Evolutionary conservation across 92 coral and sea anemone species (phyloP).

Genomic region (Isaurus tuberculatus): DNA sequence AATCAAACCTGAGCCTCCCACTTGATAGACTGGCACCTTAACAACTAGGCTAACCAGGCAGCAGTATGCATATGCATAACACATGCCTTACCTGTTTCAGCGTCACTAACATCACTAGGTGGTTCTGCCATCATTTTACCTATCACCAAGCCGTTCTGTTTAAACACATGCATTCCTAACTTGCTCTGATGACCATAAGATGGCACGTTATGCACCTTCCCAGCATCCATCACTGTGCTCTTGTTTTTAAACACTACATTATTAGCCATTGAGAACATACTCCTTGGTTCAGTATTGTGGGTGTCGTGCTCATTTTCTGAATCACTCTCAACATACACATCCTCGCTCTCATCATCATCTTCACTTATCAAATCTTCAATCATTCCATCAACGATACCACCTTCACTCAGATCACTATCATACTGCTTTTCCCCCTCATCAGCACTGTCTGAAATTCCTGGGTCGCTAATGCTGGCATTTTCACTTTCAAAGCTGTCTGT

Average conservation of each 20-base stretch:
- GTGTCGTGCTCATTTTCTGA: slow-evolving; percentile 69
- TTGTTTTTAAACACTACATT: slow-evolving; percentile 26
- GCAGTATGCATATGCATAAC: neutral
- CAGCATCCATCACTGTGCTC: slow-evolving; percentile 56
- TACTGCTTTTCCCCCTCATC: slow-evolving; percentile 54
- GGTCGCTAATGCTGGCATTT: slow-evolving; percentile 88
- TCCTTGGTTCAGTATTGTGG: slow-evolving; percentile 42
- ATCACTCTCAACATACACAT: slow-evolving; percentile 83
- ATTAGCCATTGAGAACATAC: slow-evolving; percentile 53
- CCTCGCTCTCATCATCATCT: slow-evolving; percentile 94
- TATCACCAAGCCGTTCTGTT: slow-evolving; percentile 74
- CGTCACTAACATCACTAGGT: slow-evolving; percentile 86
- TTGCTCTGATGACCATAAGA: slow-evolving; percentile 47
- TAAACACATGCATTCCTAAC: slow-evolving; percentile 35
- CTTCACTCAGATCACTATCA: slow-evolving; percentile 99
- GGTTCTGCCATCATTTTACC: slow-evolving; percentile 69
- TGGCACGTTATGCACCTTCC: slow-evolving; percentile 49
- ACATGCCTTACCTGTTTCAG: slow-evolving; percentile 89
- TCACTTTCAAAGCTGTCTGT: slow-evolving; percentile 78
- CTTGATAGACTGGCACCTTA: no score
- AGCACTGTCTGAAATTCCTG: slow-evolving; percentile 67
- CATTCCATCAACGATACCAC: slow-evolving; percentile 80
- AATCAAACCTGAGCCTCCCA: no score
- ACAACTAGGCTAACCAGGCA: no score
- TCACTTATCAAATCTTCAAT: slow-evolving; percentile 74